Evolutionary conservation across 2,797 vertebrate species (phyloP).

Genomic region (Fringilla coelebs): DNA sequence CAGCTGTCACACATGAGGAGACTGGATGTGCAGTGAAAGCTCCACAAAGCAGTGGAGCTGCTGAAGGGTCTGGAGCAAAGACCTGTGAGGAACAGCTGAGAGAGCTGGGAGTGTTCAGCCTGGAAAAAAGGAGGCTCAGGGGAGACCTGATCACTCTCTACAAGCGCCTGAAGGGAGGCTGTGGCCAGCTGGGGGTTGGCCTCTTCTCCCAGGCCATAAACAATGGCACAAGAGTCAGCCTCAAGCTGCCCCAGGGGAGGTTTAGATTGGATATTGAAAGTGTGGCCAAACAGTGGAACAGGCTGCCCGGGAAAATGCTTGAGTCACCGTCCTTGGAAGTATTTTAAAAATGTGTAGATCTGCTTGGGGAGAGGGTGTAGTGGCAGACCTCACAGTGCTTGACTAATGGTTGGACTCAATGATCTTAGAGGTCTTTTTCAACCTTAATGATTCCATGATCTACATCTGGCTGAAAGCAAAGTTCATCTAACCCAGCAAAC

Average conservation of each 20-base stretch:
- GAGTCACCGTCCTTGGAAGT: not conserved
- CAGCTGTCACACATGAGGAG: not conserved
- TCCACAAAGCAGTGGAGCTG: not conserved
- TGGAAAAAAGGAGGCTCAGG: not conserved
- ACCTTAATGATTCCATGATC: not conserved
- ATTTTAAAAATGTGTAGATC: not conserved
- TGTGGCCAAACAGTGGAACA: not conserved
- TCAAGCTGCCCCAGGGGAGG: not conserved
- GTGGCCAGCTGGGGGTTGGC: too few species aligned
- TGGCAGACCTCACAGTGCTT: not conserved
- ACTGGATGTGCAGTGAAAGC: not conserved
- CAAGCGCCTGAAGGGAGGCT: not conserved
- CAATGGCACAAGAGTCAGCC: fast-evolving
- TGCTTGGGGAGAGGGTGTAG: not conserved
- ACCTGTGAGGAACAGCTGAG: not conserved
- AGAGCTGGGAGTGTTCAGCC: not conserved
- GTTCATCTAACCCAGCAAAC: not conserved
- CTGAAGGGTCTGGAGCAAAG: not conserved
- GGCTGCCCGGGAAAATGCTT: not conserved
- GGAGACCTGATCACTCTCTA: not conserved
- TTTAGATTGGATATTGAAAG: not conserved
- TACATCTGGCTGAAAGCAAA: not conserved
- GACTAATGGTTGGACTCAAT: not conserved
- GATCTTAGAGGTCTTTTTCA: not conserved
- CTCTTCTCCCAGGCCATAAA: not conserved